Conservation (phyloP, 2,888 invertebrate genomes). For the Conus canariensis region DNA sequence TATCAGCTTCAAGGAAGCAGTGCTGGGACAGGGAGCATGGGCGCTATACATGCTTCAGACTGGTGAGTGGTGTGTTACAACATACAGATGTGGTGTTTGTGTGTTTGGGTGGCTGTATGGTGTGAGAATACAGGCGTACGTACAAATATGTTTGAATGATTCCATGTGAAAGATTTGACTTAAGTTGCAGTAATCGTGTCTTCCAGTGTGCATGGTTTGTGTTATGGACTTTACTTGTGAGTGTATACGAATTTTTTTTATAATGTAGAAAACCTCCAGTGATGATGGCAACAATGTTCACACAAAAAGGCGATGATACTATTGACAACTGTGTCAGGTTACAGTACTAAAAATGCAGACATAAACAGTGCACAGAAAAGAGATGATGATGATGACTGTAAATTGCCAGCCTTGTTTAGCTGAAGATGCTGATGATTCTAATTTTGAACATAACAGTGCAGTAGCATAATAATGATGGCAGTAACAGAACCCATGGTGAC, state of each 20-base stretch:
- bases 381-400: no score
- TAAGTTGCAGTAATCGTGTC: no score
- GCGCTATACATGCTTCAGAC: constrained; percentile 65
- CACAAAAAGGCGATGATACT: no score
- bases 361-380: no score
- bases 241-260: no score
- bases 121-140: not conserved
- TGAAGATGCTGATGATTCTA: not conserved
- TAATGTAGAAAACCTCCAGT: no score
- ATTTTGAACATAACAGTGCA: not conserved
- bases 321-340: no score
- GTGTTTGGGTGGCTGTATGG: not conserved
- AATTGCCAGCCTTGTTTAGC: not conserved
- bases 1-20: constrained; percentile 57
- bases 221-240: no score
- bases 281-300: no score
- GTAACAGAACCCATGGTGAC: not conserved
- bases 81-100: constrained; percentile 1
- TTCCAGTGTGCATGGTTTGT: no score
- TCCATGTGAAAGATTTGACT: not conserved
- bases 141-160: not conserved
- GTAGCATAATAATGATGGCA: not conserved
- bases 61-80: constrained; percentile 60
- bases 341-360: no score
- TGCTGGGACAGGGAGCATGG: constrained; percentile 61